phyloP scores from a whole-genome alignment of 2,888 invertebrate species.

The Resseliella maxima region DNA sequence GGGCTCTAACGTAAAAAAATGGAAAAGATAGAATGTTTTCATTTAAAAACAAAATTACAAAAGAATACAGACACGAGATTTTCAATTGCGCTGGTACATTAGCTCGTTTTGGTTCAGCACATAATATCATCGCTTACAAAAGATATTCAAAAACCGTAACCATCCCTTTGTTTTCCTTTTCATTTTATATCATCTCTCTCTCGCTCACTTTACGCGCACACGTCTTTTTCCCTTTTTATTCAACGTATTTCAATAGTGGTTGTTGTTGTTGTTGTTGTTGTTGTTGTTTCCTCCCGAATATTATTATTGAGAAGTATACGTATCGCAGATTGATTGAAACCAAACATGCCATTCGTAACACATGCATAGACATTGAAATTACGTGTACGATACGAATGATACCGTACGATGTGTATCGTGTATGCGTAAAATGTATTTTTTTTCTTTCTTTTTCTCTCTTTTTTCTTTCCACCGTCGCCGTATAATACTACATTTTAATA shows the following conservation, averaged over 20 bases:
- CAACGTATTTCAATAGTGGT: not conserved
- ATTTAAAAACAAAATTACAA: too few species aligned
- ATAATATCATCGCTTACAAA: not conserved
- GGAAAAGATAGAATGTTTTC: too few species aligned
- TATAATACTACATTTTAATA: constrained; percentile 7
- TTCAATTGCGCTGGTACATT: too few species aligned
- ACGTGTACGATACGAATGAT: not conserved
- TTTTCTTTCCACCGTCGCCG: not conserved
- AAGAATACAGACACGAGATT: too few species aligned
- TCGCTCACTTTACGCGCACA: not conserved
- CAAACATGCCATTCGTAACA: constrained; percentile 26
- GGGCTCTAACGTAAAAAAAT: too few species aligned
- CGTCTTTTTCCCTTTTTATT: not conserved
- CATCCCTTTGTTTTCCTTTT: not conserved
- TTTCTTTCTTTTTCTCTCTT: too few species aligned
- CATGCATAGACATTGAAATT: not conserved
- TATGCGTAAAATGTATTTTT: constrained; percentile 29
- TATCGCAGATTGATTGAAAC: not conserved
- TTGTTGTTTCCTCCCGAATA: not conserved
- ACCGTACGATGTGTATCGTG: not conserved
- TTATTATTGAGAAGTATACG: constrained; percentile 19
- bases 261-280: too few species aligned
- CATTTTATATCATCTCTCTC: not conserved
- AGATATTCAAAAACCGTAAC: not conserved
- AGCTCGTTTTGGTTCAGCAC: not conserved